phyloP scores from a whole-genome alignment of 2,888 invertebrate species.

The Acleris laterana region DNA sequence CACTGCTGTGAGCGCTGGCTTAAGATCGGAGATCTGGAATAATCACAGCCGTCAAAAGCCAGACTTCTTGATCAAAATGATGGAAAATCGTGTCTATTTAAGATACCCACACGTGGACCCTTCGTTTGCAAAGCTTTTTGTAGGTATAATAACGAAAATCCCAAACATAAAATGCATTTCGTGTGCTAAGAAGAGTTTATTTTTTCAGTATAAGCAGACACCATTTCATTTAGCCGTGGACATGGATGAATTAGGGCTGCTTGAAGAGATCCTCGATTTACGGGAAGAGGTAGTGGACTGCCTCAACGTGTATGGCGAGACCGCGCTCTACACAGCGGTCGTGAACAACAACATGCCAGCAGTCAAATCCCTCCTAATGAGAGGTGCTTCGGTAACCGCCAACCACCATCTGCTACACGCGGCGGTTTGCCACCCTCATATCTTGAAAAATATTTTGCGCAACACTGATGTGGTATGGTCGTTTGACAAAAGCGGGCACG shows the following conservation, averaged over 20 bases:
- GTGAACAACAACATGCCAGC: neutral
- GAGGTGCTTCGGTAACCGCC: neutral
- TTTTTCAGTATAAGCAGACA: neutral
- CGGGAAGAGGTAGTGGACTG: neutral
- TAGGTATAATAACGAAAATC: neutral
- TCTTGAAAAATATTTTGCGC: conserved; percentile 1
- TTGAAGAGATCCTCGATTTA: neutral
- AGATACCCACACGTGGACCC: neutral
- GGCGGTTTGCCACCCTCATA: neutral
- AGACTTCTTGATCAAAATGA: too few relatives aligned
- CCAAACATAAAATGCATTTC: neutral
- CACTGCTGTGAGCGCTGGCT: neutral
- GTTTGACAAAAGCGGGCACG: neutral
- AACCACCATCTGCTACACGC: neutral
- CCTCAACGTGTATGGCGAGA: neutral
- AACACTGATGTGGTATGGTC: neutral
- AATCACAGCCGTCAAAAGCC: neutral
- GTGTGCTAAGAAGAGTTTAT: neutral
- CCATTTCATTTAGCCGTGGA: neutral
- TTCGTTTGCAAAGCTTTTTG: neutral
- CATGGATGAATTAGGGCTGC: neutral
- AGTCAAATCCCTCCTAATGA: neutral
- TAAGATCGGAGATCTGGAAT: neutral
- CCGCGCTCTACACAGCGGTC: neutral
- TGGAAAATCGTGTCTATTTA: neutral